Evolutionary conservation across 2,113 vertebrate species (phyloP), one percentile per base, ranked within the genome.

Genomic region (Colistium nudipinnis): DNA sequence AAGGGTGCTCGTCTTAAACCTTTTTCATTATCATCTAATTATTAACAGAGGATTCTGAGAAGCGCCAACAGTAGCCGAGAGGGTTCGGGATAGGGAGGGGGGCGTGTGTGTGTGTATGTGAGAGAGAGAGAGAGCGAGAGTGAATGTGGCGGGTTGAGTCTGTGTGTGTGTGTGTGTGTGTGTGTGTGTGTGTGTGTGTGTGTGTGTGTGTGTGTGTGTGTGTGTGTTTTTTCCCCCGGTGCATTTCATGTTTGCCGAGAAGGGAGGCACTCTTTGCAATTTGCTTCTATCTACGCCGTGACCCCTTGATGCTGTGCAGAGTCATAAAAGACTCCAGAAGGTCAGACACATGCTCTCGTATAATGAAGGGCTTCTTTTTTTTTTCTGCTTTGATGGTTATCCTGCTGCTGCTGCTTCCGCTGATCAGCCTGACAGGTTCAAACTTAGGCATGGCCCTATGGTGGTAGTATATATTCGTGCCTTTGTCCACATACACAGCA

Each of bases 1-100:
- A 86, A 74, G 81, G 65, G 43, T 63, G 82, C 82, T 83, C 38
- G 49, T 81, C 80, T 80, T 83, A 84, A 88, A 87, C 70, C 81
- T 82, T 88, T 89, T 90, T 86, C 87, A 89, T 90, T 87, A 86
- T 91, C 80, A 90, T 91, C 85, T 90, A 91, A 91, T 92, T 90
- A 91, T 92, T 91, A 87, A 90, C 85, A 62, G 70, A 84, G 80
- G 75, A 85, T 88, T 88, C 81, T 76, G 63, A 83, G 83, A 84
- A 76, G 79, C 51, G 76, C 64, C 73, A 85, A 82, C 75, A 62
- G 65, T 67, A 78, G 63, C 70, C 56, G 68, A 62, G 85, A 76
- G 30, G 54, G 49, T 36, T 60, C 13, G 44, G 45, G 19, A n/a
- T n/a, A 43, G 45, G 73, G 61, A 31, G 63, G 73, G 14, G 35